Evolutionary conservation across 2,888 invertebrate species (phyloP), one percentile per base, ranked within the genome.

Genomic region (Epirrhoe tristata): DNA sequence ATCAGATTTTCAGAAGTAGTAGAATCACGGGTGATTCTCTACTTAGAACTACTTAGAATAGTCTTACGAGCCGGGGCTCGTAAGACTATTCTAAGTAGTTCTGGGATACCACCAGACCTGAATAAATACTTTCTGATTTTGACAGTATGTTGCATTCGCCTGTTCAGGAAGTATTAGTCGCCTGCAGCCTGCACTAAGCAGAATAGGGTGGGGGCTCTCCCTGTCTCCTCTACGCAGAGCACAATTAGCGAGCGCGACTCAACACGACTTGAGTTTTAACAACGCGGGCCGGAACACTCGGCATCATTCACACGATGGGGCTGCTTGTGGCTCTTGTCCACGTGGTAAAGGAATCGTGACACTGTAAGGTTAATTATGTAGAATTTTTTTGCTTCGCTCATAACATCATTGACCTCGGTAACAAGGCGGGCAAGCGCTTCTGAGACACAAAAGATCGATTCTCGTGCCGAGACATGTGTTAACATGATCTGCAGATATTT

Each of bases 161-260:
- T 12, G 50, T 64, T 6, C 24, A 54, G 58, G 24, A 56, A 65
- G 48, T 17, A 59, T 71, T 34, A 63, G 60, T 31, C 50, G 60
- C 48, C 58, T 56, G 55, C 17, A 60, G 83, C 87, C 81, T 16
- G 86, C 82, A 85, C 84, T 85, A n/a, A 83, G 82, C 78, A 16
- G 62, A 58, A 62, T 62, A 56, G 73, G 71, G 69, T 63, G 70
- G 70, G 66, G 63, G 34, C 39, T 50, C 59, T 74, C 74, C 71
- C 74, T 76, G 65, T 67, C 69, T 73, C 73, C 75, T 81, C 84
- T 81, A 84, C 82, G 82, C 84, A 82, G 89, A 85, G 91, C 86
- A 92, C 93, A 93, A 93, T 93, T 93, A 93, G 92, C 90, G 91
- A 84, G 90, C 87, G 90, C 83, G 88, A 82, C 91, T 92, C 91